phyloP scores from a whole-genome alignment of 2,888 invertebrate species.

The Andricus quercusramuli region DNA sequence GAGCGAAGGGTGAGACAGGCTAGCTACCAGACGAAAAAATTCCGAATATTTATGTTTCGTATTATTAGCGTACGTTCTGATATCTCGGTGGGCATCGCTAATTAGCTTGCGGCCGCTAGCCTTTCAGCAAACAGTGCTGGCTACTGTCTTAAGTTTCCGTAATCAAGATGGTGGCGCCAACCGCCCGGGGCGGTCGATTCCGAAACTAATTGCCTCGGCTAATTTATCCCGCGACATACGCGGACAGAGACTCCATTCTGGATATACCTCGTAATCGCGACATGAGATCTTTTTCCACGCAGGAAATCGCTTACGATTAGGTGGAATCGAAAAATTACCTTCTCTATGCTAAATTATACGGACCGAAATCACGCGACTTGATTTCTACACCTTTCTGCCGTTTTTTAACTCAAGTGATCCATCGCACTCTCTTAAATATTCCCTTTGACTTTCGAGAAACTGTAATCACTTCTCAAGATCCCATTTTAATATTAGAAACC shows the following conservation, averaged over 20 bases:
- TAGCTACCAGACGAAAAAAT: conserved; percentile 69
- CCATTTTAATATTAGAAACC: background rate
- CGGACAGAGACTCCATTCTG: conserved; percentile 70
- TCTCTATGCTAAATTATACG: conserved; percentile 28
- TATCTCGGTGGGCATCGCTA: conserved; percentile 78
- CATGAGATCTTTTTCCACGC: conserved; percentile 51
- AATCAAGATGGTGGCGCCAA: conserved; percentile 78
- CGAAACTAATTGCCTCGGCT: conserved; percentile 78
- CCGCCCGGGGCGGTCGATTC: conserved; percentile 77
- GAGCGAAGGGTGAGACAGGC: conserved; percentile 4
- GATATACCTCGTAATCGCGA: conserved; percentile 64
- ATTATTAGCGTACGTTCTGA: conserved; percentile 76
- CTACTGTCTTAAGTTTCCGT: conserved; percentile 74
- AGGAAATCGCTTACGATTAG: conserved; percentile 51
- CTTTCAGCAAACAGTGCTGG: conserved; percentile 78
- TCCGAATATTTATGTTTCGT: conserved; percentile 76
- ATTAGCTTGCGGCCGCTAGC: conserved; percentile 74
- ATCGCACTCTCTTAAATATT: background rate
- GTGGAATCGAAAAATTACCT: conserved; percentile 43
- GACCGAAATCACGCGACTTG: conserved; percentile 29
- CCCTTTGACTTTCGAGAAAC: background rate
- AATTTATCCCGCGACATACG: conserved; percentile 76
- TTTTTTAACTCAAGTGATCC: background rate
- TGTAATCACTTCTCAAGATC: background rate
- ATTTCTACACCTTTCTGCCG: conserved; percentile 31